Base-by-base conservation (phyloP, 2,113 vertebrate species). In the Grammomys dolichurus region DNA sequence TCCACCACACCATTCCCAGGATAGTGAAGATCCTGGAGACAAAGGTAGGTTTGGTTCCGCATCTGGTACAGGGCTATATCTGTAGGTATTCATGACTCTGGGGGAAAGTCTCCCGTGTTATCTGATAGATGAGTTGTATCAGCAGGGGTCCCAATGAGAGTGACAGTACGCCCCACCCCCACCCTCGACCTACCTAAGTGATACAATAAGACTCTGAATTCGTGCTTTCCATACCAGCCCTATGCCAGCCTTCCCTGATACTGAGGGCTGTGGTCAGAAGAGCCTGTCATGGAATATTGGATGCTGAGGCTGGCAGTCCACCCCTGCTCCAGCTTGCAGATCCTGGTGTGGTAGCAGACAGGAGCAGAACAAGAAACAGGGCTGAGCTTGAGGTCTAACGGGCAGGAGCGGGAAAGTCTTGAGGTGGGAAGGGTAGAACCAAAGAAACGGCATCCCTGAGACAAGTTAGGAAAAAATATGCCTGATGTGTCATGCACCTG, bases 391-490 rank as follows among this genome's bases (percentile, higher is more conserved):
- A 7, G 43, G 77, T 40, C 89, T 14, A 63, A 92, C 75, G 43
- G 73, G 20, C 60, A 54, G 3, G 1, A 1, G 1, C 12, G 0
- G 26, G 31, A 19, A 2, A 8, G 1, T 16, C 84, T 11, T 1
- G 0, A 60, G 81, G 63, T 46, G n/a, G 76, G n/a, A 5, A 5
- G 54, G 51, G 67, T 0, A 31, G 60, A 82, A 43, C 67, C 89
- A 19, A 72, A 28, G 51, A 58, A 51, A 85, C 1, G 51, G 58
- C 63, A 63, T 70, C 65, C 51, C 36, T 2, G 7, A 78, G 60
- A 67, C 5, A 67, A 10, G 86, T 24, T 48, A 26, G 69, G 76
- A 73, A 73, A 69, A 81, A 73, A 89, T 14, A 13, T 19, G 72
- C 4, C 77, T 69, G 7, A 7, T 26, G 36, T 43, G 56, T 13